Conservation (phyloP, 2,888 invertebrate genomes). For the Platypus cylindrus region DNA sequence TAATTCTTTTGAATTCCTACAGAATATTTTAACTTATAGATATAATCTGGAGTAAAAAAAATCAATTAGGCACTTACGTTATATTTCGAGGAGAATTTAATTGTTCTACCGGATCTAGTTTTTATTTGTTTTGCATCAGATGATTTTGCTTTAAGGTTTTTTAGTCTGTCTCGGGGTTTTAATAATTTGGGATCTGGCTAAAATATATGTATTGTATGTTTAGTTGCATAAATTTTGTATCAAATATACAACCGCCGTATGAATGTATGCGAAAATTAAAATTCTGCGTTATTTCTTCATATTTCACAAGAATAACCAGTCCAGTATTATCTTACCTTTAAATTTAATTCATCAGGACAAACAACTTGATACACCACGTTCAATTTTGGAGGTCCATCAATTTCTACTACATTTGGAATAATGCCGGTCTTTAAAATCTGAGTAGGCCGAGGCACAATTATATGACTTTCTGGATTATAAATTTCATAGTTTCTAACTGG, state of each 20-base stretch:
- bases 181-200: conserved; percentile 16
- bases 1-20: conserved; percentile 29
- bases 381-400: conserved; percentile 1
- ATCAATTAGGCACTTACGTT: conserved; percentile 13
- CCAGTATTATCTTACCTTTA: conserved; percentile 22
- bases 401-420: conserved; percentile 1
- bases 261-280: too few relatives aligned
- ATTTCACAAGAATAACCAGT: too few relatives aligned
- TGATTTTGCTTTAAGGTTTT: conserved; percentile 16
- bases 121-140: conserved; percentile 14
- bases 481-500: too few relatives aligned
- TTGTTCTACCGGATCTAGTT: conserved; percentile 30
- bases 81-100: conserved; percentile 30
- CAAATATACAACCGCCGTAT: too few relatives aligned
- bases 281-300: too few relatives aligned
- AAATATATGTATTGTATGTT: conserved; percentile 6
- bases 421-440: conserved; percentile 8
- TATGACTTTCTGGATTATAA: conserved; percentile 8
- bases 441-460: conserved; percentile 4
- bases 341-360: conserved; percentile 28
- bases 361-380: conserved; percentile 27
- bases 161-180: conserved; percentile 24
- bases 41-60: too few relatives aligned
- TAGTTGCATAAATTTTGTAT: conserved; percentile 8
- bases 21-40: too few relatives aligned